Conservation (phyloP, 2,797 vertebrate genomes). For the Lemur catta region DNA sequence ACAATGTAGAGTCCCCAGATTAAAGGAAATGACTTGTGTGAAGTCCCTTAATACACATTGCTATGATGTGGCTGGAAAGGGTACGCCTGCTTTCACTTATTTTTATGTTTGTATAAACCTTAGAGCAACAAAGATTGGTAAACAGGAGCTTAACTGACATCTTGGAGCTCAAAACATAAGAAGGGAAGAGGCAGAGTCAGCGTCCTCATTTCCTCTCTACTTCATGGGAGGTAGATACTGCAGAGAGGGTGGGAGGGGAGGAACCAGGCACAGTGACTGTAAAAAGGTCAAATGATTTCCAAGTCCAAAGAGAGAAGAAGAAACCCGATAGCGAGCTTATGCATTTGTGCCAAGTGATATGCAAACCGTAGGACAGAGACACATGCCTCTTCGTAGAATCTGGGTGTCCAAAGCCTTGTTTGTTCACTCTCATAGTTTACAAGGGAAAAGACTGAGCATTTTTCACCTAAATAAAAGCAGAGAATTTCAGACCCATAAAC, state of each 20-base stretch:
- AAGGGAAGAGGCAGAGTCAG: background rate
- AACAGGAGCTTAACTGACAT: background rate
- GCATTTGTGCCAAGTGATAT: background rate
- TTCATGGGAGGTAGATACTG: background rate
- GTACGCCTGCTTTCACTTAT: background rate
- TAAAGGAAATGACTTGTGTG: background rate
- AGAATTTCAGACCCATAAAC: background rate
- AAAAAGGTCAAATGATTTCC: background rate
- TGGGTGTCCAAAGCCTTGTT: background rate
- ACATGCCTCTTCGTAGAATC: background rate
- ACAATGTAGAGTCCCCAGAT: background rate
- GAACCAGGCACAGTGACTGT: background rate
- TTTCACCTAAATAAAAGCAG: background rate
- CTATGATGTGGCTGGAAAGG: background rate
- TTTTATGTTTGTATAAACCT: background rate
- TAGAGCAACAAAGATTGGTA: background rate
- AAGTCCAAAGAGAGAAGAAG: background rate
- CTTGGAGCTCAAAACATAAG: background rate
- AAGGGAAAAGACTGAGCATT: background rate
- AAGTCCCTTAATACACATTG: background rate
- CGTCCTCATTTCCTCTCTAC: background rate
- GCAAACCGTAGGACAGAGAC: background rate
- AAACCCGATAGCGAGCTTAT: rapidly evolving
- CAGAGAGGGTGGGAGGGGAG: background rate
- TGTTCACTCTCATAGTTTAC: background rate